phyloP scores from a whole-genome alignment of 2,888 invertebrate genomes.

The Psylliodes chrysocephalus region DNA sequence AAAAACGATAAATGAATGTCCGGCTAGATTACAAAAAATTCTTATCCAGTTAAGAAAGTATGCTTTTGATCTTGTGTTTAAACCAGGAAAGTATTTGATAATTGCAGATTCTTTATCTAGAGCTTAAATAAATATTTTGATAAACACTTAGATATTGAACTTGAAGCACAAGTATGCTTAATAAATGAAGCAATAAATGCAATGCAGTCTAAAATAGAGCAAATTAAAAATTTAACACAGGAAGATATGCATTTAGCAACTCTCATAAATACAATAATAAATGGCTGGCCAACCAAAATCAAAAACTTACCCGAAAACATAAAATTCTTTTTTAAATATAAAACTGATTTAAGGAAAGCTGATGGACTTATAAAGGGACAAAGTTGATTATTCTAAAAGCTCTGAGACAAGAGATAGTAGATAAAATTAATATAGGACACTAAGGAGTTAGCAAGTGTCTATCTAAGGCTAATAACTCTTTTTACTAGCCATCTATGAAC shows the following conservation, averaged over 20 bases:
- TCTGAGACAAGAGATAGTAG: neutral
- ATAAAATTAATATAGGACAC: slow-evolving; percentile 18
- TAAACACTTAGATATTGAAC: slow-evolving; percentile 31
- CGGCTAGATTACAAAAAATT: slow-evolving; percentile 32
- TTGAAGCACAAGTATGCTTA: slow-evolving; percentile 33
- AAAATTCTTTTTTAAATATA: slow-evolving; percentile 4
- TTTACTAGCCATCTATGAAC: slow-evolving; percentile 16
- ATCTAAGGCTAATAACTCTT: slow-evolving; percentile 2
- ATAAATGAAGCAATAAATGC: slow-evolving; percentile 11
- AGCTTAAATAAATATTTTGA: slow-evolving; percentile 19
- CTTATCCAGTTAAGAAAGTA: slow-evolving; percentile 35
- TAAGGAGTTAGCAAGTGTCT: slow-evolving; percentile 4
- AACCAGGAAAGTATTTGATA: slow-evolving; percentile 25
- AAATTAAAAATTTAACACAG: slow-evolving; percentile 12
- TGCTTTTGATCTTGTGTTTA: slow-evolving; percentile 26
- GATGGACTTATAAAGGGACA: neutral
- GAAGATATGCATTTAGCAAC: slow-evolving; percentile 11
- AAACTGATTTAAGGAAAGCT: neutral
- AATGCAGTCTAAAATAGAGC: slow-evolving; percentile 4
- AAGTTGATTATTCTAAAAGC: neutral
- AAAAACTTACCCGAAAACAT: neutral
- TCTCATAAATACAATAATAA: slow-evolving; percentile 13
- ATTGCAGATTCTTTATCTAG: slow-evolving; percentile 19
- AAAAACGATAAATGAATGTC: slow-evolving; percentile 27
- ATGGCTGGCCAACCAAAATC: neutral